Evolutionary conservation across 2,797 vertebrate species (phyloP), one percentile per base, ranked within the genome.

Genomic region (Scolopax bukidnonensis): DNA sequence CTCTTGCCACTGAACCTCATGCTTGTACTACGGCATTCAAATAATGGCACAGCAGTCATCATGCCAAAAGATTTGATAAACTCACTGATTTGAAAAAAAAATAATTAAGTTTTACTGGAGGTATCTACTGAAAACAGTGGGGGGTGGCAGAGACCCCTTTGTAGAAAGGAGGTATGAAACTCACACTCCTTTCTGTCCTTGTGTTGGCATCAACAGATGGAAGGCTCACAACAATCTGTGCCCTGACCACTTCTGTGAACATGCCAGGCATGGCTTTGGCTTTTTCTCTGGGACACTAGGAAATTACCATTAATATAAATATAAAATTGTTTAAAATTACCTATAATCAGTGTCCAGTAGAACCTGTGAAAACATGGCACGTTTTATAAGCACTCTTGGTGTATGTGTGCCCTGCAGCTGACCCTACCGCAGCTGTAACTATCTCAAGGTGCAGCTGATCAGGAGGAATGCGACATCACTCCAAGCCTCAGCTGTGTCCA

Each of bases 1-100:
- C 88, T 96, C 90, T 96, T 96, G 95, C 92, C 95, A 95, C 88
- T 75, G 88, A 95, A 96, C 95, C 88, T 87, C 94, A 87, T 92
- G 84, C 94, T 90, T 92, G 61, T 80, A 81, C 78, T 93, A 38
- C 23, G 20, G 90, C 82, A 65, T 87, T 96, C 90, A 95, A 92
- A 92, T 95, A 95, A 93, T 95, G 84, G 64, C 93, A 92, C 36
- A 91, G 88, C 64, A 93, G 53, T 83, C 86, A 81, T 71, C 6
- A 2, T 48, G 78, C 92, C 93, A 96, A 94, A 54, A 76, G 67
- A 90, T 89, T 81, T 82, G 86, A 78, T 95, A 93, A 94, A 95
- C 25, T 57, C 40, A 71, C 61, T 88, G 76, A 90, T 77, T 41
- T 12, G 38, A 61, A 90, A 71, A 43, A 63, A 90, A 68, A 84